A percentile compares a stretch with the other conserved stretches of the same genome.
phyloP scores from a whole-genome alignment of 92 coral and sea anemone genomes.

The Umimayanthus kanabou region DNA sequence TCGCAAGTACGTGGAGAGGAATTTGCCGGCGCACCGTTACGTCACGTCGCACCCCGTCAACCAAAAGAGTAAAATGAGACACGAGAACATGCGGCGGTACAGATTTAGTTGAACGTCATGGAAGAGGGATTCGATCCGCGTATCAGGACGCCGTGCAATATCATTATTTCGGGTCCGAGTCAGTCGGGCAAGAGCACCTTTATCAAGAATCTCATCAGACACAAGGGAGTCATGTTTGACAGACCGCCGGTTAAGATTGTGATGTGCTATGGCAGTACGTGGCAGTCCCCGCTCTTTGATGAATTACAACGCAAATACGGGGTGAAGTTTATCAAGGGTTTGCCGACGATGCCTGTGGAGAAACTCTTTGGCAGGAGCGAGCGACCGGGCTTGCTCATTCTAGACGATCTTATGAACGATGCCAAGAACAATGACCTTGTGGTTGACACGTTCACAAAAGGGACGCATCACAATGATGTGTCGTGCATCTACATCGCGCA shows the following conservation, averaged over 20 bases:
- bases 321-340: slow-evolving; percentile 5
- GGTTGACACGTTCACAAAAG: slow-evolving; percentile 18
- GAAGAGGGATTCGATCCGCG: neutral
- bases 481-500: neutral
- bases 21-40: neutral
- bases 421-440: neutral
- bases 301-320: neutral
- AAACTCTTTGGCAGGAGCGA: neutral
- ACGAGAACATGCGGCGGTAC: neutral
- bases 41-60: neutral
- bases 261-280: neutral
- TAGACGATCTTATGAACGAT: slow-evolving; percentile 34
- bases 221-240: neutral
- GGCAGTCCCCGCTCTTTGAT: neutral
- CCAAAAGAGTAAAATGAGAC: neutral
- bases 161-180: slow-evolving; percentile 15
- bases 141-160: neutral
- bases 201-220: neutral
- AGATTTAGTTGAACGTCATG: neutral
- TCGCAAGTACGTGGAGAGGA: neutral
- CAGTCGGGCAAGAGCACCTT: slow-evolving; percentile 16
- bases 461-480: neutral
- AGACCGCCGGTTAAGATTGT: slow-evolving; percentile 7
- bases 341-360: neutral
- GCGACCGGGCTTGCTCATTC: slow-evolving; percentile 21